Conservation (phyloP, 2,888 invertebrate species). For the Desoria tigrina region DNA sequence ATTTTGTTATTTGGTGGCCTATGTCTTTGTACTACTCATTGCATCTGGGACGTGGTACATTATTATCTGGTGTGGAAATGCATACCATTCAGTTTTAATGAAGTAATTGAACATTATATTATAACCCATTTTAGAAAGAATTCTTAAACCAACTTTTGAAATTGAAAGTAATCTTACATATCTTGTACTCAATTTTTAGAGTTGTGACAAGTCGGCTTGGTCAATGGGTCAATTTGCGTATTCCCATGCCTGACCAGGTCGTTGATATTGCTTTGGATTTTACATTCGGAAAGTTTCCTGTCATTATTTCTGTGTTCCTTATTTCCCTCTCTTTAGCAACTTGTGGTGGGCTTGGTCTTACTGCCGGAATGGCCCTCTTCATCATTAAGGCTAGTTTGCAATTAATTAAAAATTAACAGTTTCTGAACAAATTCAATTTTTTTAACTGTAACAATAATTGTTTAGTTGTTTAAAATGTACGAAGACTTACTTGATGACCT, state of each 20-base stretch:
- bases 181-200: too few relatives aligned
- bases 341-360: conserved; percentile 73
- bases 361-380: conserved; percentile 68
- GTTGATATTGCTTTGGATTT: conserved; percentile 47
- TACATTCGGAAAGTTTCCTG: conserved; percentile 67
- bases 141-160: too few relatives aligned
- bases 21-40: too few relatives aligned
- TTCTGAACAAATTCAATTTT: neutral
- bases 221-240: neutral
- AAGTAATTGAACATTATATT: too few relatives aligned
- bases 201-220: neutral
- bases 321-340: conserved; percentile 67
- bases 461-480: too few relatives aligned
- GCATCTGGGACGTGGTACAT: too few relatives aligned
- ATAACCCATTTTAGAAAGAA: too few relatives aligned
- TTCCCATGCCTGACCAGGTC: conserved; percentile 45
- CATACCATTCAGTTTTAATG: too few relatives aligned
- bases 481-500: too few relatives aligned
- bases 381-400: conserved; percentile 61
- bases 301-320: conserved; percentile 67
- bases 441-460: conserved; percentile 20
- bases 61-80: too few relatives aligned
- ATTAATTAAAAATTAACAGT: neutral
- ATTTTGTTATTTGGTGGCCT: too few relatives aligned
- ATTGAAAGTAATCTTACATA: too few relatives aligned